Evolutionary conservation across 2,888 invertebrate species (phyloP).

Genomic region (Drosophila suboccidentalis): DNA sequence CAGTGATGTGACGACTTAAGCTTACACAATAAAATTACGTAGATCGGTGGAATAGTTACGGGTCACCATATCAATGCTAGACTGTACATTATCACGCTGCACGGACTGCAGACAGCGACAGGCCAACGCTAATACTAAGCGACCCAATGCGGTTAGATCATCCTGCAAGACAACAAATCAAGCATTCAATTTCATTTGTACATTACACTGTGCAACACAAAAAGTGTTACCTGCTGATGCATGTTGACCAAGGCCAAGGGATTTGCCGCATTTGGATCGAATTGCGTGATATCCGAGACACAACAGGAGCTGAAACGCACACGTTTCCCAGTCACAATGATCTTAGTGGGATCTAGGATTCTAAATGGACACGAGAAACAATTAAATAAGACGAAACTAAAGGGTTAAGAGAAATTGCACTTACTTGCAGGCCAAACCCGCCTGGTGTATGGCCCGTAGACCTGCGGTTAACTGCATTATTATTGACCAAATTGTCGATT

Average conservation of each 20-base stretch:
- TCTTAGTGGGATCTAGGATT: constrained; percentile 96
- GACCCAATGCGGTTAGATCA: constrained; percentile 96
- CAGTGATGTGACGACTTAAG: too few species aligned
- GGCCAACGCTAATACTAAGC: constrained; percentile 95
- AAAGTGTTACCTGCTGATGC: constrained; percentile 87
- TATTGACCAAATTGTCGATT: constrained; percentile 97
- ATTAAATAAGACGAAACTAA: background rate
- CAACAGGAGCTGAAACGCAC: constrained; percentile 93
- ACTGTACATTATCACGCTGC: constrained; percentile 94
- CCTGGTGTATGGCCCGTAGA: constrained; percentile 94
- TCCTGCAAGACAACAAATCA: constrained; percentile 86
- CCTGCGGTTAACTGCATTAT: constrained; percentile 98
- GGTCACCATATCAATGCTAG: constrained; percentile 95
- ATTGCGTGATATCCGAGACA: constrained; percentile 92
- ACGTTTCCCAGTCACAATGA: constrained; percentile 92
- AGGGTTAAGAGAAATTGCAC: constrained; percentile 10
- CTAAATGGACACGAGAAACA: constrained; percentile 84
- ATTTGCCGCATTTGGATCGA: constrained; percentile 90
- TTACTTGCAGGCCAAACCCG: constrained; percentile 88
- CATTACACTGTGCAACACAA: background rate
- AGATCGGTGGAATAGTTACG: constrained; percentile 97
- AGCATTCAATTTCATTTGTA: background rate
- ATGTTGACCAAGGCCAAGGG: constrained; percentile 89
- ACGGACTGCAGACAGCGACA: constrained; percentile 96
- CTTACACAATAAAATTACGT: constrained; percentile 96